Conservation (phyloP, 2,797 vertebrate genomes). For the Vespertilio murinus region DNA sequence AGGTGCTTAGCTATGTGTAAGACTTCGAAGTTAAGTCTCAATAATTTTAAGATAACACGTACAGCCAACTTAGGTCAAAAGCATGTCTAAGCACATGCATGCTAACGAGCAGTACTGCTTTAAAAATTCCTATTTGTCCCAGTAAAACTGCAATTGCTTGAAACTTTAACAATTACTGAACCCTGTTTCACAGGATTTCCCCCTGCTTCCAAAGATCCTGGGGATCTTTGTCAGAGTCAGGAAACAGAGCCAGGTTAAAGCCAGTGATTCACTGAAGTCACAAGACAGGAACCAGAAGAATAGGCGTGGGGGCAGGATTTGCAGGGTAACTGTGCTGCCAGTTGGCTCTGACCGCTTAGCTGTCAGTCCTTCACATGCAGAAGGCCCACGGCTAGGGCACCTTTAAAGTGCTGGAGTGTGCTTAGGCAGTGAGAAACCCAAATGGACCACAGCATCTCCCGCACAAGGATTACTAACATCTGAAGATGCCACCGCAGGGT, state of each 20-base stretch:
- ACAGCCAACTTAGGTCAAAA: background rate
- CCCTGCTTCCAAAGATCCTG: background rate
- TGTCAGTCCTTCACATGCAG: background rate
- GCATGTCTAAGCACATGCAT: background rate
- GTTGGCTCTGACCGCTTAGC: background rate
- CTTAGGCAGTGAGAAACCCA: background rate
- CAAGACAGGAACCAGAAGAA: background rate
- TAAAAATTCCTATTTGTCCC: background rate
- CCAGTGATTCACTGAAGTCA: background rate
- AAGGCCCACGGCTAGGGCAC: background rate
- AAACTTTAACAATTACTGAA: background rate
- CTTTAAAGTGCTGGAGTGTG: background rate
- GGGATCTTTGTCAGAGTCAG: background rate
- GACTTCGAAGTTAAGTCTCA: constrained; percentile 2
- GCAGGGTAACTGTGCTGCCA: background rate
- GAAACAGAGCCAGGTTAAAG: constrained; percentile 25
- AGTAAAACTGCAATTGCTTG: background rate
- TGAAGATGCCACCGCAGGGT: background rate
- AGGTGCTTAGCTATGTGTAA: background rate
- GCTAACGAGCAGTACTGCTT: background rate
- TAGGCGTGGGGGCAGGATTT: too few species aligned
- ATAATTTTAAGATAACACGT: background rate
- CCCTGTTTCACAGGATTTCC: background rate
- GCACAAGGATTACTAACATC: background rate
- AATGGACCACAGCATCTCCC: background rate